phyloP scores from a whole-genome alignment of 2,888 invertebrate genomes.

The Ypsolopha scabrella region DNA sequence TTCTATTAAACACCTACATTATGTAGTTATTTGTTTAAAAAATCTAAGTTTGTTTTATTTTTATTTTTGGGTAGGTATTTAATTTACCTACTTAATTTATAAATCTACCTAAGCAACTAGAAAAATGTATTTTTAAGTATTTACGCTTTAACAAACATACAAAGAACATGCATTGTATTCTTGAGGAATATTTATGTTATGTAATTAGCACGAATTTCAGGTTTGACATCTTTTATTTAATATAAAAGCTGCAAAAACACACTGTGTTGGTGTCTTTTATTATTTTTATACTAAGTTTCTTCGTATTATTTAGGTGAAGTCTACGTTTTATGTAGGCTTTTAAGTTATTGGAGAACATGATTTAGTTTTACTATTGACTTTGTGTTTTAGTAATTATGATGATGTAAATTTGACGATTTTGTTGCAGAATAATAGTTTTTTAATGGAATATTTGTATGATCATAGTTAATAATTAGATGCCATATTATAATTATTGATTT shows the following conservation, averaged over 20 bases:
- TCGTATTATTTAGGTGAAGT: constrained; percentile 16
- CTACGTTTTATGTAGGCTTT: constrained; percentile 66
- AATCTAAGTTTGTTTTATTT: no score
- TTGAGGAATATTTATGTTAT: no score
- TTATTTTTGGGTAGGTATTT: no score
- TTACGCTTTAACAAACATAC: no score
- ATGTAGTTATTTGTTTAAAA: no score
- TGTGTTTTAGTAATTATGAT: neutral
- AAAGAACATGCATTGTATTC: no score
- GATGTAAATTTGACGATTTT: neutral
- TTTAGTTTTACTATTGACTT: constrained; percentile 19
- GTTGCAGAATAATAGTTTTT: neutral
- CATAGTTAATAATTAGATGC: constrained; percentile 1
- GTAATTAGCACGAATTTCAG: neutral
- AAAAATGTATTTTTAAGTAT: no score
- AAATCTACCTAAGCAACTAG: no score
- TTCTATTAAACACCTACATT: no score
- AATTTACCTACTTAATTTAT: no score
- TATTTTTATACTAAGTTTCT: neutral
- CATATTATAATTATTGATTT: constrained; percentile 2
- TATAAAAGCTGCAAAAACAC: neutral
- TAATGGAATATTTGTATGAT: neutral
- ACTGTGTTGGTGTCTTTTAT: neutral
- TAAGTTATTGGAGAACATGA: constrained; percentile 48
- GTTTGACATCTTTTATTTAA: neutral